Evolutionary conservation across 2,797 vertebrate genomes (phyloP), one percentile per base, ranked within the genome.

Genomic region (Lagodon rhomboides): DNA sequence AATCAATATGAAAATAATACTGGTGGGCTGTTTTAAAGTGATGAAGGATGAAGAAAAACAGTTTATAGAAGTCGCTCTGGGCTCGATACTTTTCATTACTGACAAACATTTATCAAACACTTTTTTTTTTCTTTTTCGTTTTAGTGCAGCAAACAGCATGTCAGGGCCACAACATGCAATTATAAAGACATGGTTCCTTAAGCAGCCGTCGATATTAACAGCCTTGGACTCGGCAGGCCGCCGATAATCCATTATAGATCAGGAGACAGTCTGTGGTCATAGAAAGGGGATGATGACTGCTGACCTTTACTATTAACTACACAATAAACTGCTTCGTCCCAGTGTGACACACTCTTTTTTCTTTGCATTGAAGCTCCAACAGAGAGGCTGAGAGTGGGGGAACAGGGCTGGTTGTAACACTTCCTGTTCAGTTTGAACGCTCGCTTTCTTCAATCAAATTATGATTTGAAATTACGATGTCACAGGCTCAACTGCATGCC

Each of bases 1-100:
- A 54, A 82, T 88, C 85, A 68, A 88, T 87, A 87, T 73, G 68
- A 84, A 83, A 77, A 80, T 80, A 72, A 85, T 75, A 84, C 34
- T 18, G 27, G 18, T 25, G 47, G 23, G 58, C 44, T 66, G 51
- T 74, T 85, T 80, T 59, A 69, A 76, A 80, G 64, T 63, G 75
- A 80, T 53, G 25, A 8, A 68, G 18, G 63, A 51, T 46, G 43
- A 30, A 16, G n/a, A 60, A 79, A 4, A n/a, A 60, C 0, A 17
- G 25, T 49, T 55, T 43, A 15, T 46, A 47, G 64, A 64, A 44
- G 6, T 34, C 23, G 9, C 38, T 59, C 10, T 18, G 43, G 23
- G 50, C 12, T 68, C 22, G 0, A 69, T 63, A 65, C 1, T 17
- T 67, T 53, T 61, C 20, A 49, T 12, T 46, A 30, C 38, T 43